Percentiles rank a stretch among this genome's conserved stretches.
phyloP scores from a whole-genome alignment of 2,797 vertebrate species.

The Tarsius wallacei region DNA sequence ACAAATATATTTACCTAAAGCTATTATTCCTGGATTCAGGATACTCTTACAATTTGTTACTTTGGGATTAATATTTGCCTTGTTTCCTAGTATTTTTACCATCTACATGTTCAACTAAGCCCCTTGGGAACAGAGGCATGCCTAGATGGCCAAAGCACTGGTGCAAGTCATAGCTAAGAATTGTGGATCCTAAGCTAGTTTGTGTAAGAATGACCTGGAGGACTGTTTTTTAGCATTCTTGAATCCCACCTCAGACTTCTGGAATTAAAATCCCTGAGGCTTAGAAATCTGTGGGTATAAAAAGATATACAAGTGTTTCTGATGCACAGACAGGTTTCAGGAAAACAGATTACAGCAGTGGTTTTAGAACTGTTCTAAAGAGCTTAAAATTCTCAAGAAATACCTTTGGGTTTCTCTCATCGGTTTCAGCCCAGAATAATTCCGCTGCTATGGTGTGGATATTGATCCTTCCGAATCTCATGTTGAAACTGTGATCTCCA shows the following conservation, averaged over 20 bases:
- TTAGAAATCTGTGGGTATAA: slow-evolving; percentile 9
- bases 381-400: slow-evolving; percentile 57
- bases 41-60: not conserved
- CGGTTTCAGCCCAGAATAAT: slow-evolving; percentile 27
- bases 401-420: not conserved
- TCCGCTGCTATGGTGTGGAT: not conserved
- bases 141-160: not conserved
- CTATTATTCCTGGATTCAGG: not conserved
- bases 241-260: not conserved
- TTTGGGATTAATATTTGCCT: slow-evolving; percentile 24
- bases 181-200: not conserved
- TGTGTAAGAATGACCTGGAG: not conserved
- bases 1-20: slow-evolving; percentile 1
- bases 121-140: not conserved
- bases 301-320: not conserved
- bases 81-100: slow-evolving; percentile 24
- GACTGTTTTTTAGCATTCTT: not conserved
- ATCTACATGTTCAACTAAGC: not conserved
- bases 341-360: slow-evolving; percentile 21
- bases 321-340: not conserved
- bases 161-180: not conserved
- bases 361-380: slow-evolving; percentile 43
- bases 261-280: not conserved
- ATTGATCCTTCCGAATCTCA: not conserved
- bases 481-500: not conserved